Evolutionary conservation across 2,113 vertebrate species (phyloP), one percentile per base, ranked within the genome.

Genomic region (Egretta garzetta): DNA sequence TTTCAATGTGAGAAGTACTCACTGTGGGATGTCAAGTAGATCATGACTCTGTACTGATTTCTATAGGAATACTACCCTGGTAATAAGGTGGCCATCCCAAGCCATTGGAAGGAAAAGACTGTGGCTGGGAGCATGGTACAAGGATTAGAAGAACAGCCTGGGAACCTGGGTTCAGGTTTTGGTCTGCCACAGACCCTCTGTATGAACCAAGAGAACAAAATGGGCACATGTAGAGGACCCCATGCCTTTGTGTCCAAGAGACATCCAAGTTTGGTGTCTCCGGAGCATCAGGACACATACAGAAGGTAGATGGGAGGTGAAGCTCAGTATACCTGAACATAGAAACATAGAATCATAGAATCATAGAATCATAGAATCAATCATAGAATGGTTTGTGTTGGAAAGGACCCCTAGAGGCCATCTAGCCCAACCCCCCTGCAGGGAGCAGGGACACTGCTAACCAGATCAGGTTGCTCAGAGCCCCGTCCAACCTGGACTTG

Each of bases 201-300:
- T 41, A 30, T 58, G 35, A 55, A 56, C 39, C 49, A 75, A 64
- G 23, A 56, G n/a, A 39, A 80, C 45, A 79, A 14, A 74, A 79
- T 9, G 3, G 41, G 23, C 21, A 49, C 24, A 18, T 0, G 0
- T 8, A 32, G 27, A 86, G 49, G 53, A 10, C 33, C 15, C 16
- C 0, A 1, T 53, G 39, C 14, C 24, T 50, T 71, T 86, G 5
- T 64, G n/a, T 53, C 55, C n/a, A 27, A 68, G 47, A 74, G 12
- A 27, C 1, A 1, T 79, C 43, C 6, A 33, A 32, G 37, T 30
- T 56, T 72, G 33, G 14, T 47, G 45, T 24, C 24, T 76, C 47
- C 1, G 2, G 72, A 80, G 53, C 52, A 76, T 19, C 12, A 58
- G 14, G 43, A 45, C 41, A 49, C 20, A 39, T 18, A 59, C 6